Evolutionary conservation across 2,888 invertebrate species (phyloP), one percentile per base, ranked within the genome.

Genomic region (Nemotelus nigrinus): DNA sequence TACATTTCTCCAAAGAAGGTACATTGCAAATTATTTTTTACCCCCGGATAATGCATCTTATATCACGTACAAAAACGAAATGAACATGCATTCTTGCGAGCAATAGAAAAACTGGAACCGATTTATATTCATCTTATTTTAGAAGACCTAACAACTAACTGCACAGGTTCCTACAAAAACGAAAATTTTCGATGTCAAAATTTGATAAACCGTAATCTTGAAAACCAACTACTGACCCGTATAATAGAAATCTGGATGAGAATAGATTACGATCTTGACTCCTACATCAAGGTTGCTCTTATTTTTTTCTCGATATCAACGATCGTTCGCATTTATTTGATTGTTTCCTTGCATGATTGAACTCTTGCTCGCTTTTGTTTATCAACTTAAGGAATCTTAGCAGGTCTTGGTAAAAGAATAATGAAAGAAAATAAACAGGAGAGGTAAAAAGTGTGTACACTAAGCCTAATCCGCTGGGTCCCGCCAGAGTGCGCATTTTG

Each of bases 221-320:
- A 47, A 45, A 45, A 44, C 53, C 53, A 41, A 43, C 7, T 60
- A 74, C 39, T 74, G 74, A 74, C 63, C 74, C 63, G 47, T 45
- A 74, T 74, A 74, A 74, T 74, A 74, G 74, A 48, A 74, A 74
- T 74, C 74, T 45, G 48, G 74, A 74, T 60, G 6, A 70, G 43
- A 39, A 47, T 45, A 74, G 74, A 74, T 74, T 74, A 39, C n/a
- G 60, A 74, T 74, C 74, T 63, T 74, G 74, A 74, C 74, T 74
- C 70, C 70, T 70, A 47, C 41, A 70, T 70, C 41, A 55, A 55
- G 53, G 39, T 10, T 53, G n/a, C 70, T 3, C 41, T 50, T 53
- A 2, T 45, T 65, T 44, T 44, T 65, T 45, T 10, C 53, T 7
- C 53, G 25, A 25, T 25, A 25, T 25, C 25, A 25, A 25, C 25